Conservation (phyloP, 2,797 vertebrate species). For the Peromyscus nudipes region DNA sequence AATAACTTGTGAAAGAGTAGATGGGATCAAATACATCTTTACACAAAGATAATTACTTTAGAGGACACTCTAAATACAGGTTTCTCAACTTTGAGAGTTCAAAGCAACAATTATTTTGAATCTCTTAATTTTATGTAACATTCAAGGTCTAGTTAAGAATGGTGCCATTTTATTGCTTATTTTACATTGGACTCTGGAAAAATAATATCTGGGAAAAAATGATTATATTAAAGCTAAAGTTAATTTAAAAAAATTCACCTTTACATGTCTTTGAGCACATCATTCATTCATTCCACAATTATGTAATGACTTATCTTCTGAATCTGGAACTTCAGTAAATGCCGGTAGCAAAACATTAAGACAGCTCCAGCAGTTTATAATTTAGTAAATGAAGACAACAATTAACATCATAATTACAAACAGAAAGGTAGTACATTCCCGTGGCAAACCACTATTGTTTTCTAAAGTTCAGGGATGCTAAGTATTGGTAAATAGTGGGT, state of each 20-base stretch:
- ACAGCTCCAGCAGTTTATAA: background rate
- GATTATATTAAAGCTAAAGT: constrained; percentile 5
- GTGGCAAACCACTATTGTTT: background rate
- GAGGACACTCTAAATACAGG: constrained; percentile 77
- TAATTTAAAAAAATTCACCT: constrained; percentile 48
- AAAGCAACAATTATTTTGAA: constrained; percentile 79
- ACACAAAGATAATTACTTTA: constrained; percentile 85
- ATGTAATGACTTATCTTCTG: background rate
- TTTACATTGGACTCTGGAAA: background rate
- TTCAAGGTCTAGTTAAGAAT: constrained; percentile 18
- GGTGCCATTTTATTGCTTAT: background rate
- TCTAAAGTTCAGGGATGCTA: background rate
- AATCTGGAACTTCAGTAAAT: background rate
- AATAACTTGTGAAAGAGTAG: constrained; percentile 81
- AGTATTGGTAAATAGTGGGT: background rate
- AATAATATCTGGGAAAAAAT: background rate
- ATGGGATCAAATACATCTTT: constrained; percentile 82
- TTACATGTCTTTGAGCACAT: constrained; percentile 20
- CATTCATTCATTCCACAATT: background rate
- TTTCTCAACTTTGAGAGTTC: constrained; percentile 77
- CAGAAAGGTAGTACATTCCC: background rate
- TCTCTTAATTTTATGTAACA: constrained; percentile 68
- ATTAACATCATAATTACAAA: background rate
- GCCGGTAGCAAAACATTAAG: background rate
- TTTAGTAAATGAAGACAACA: background rate